These are phyloP conservation scores for Aurelia aurita complex sp. Pacific DNA, from an alignment of 30 jellyfish, hydroid and myxozoan species.

Conservation along the genomic window DNA sequence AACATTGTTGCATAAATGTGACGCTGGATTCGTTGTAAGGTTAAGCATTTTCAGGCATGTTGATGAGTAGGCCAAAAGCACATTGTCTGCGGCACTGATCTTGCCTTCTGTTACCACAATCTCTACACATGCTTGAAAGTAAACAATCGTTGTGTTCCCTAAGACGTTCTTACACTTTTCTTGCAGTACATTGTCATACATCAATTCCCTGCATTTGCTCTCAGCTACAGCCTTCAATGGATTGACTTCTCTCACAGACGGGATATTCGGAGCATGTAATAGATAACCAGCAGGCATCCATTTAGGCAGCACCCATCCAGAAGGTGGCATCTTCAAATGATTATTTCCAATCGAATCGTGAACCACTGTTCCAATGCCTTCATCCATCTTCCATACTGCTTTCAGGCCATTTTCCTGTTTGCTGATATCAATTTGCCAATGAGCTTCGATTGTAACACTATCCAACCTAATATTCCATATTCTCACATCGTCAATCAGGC, in stretches of 20 bases:
- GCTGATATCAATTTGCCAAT: slow-evolving; percentile 27
- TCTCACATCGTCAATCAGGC: slow-evolving; percentile 42
- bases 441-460: slow-evolving; percentile 47
- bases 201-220: slow-evolving; percentile 25
- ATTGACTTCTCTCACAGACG: background rate
- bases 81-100: slow-evolving; percentile 21
- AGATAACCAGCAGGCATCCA: slow-evolving; percentile 49
- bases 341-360: slow-evolving; percentile 45
- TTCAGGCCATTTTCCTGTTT: slow-evolving; percentile 3
- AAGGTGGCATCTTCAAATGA: slow-evolving; percentile 48
- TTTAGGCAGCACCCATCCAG: slow-evolving; percentile 50
- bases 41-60: slow-evolving; percentile 17
- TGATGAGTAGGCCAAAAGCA: slow-evolving; percentile 36
- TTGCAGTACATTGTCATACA: slow-evolving; percentile 13
- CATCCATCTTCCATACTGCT: slow-evolving; percentile 69
- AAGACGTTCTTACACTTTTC: slow-evolving; percentile 4
- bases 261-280: background rate
- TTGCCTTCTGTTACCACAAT: slow-evolving; percentile 14
- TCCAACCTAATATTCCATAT: slow-evolving; percentile 48
- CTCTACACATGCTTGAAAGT: slow-evolving; percentile 52
- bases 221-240: slow-evolving; percentile 18
- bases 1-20: slow-evolving; percentile 9
- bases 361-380: slow-evolving; percentile 41
- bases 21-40: slow-evolving; percentile 39
- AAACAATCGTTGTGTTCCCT: slow-evolving; percentile 12